A percentile compares a stretch with the other conserved stretches of the same genome.
Evolutionary conservation across 2,888 invertebrate species (phyloP).

Genomic region (Eucriotettix oculatus): DNA sequence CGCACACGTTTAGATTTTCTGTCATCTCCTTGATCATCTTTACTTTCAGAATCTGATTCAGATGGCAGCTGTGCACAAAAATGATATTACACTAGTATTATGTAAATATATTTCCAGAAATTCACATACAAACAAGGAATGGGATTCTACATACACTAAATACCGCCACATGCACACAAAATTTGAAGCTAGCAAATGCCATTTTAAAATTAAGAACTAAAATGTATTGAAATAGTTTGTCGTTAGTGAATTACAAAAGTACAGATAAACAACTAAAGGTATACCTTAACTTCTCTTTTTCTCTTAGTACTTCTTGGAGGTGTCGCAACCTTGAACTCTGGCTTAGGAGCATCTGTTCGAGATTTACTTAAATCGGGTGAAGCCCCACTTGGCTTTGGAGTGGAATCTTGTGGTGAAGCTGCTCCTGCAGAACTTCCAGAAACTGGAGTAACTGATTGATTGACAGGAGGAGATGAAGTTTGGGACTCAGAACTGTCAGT

Average conservation of each 20-base stretch:
- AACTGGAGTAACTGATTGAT: background rate
- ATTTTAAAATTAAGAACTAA: background rate
- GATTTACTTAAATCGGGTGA: slow-evolving; percentile 3
- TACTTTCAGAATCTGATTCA: background rate
- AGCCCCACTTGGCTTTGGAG: background rate
- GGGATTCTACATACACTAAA: too few relatives aligned
- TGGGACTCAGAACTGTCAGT: slow-evolving; percentile 10
- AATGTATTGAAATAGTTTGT: background rate
- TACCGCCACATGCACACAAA: too few relatives aligned
- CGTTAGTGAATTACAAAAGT: background rate
- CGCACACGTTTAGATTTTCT: slow-evolving; percentile 36
- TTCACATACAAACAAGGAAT: too few relatives aligned
- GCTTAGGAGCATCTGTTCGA: slow-evolving; percentile 17
- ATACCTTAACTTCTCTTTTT: slow-evolving; percentile 29
- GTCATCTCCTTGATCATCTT: slow-evolving; percentile 18
- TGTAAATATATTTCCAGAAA: too few relatives aligned
- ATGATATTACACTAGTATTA: too few relatives aligned
- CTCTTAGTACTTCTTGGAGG: slow-evolving; percentile 35
- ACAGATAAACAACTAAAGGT: background rate
- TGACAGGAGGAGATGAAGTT: slow-evolving; percentile 15
- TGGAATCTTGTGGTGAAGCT: background rate
- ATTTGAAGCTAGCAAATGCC: too few relatives aligned
- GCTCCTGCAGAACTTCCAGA: slow-evolving; percentile 4
- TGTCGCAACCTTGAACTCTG: slow-evolving; percentile 33
- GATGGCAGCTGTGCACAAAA: too few relatives aligned